Conservation (phyloP, 2,888 invertebrate species). For the Ypsolopha sequella region DNA sequence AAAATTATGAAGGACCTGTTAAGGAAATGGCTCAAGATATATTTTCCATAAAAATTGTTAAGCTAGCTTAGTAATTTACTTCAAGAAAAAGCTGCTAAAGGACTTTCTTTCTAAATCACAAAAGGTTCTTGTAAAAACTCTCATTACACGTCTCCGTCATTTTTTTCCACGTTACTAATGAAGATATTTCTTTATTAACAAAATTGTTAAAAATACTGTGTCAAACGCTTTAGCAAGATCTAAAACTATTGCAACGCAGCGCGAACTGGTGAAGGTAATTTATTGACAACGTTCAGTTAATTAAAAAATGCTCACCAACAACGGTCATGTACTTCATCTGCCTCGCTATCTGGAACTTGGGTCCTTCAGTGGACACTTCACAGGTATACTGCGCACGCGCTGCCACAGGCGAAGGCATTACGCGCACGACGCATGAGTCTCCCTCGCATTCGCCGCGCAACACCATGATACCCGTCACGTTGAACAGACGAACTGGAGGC, state of each 20-base stretch:
- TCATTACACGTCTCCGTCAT: too few species aligned
- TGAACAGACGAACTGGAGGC: conserved; percentile 54
- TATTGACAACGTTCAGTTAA: too few species aligned
- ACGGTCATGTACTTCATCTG: conserved; percentile 63
- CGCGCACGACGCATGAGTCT: conserved; percentile 48
- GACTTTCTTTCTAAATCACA: too few species aligned
- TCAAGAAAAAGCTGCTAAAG: too few species aligned
- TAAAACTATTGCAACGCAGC: not conserved
- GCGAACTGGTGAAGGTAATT: not conserved
- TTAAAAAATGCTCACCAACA: conserved; percentile 37
- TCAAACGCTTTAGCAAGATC: not conserved
- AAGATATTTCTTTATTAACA: too few species aligned
- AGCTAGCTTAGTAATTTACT: too few species aligned
- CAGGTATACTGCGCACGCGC: conserved; percentile 53
- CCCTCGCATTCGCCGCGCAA: conserved; percentile 48
- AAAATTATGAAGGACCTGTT: too few species aligned
- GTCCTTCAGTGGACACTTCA: conserved; percentile 59
- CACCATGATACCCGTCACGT: conserved; percentile 53
- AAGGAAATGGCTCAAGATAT: too few species aligned
- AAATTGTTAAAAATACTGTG: too few species aligned
- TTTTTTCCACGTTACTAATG: too few species aligned
- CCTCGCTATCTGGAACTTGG: conserved; percentile 55
- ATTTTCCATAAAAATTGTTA: too few species aligned
- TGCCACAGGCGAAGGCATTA: conserved; percentile 53
- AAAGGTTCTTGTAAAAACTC: too few species aligned